Conservation (phyloP, 2,113 vertebrate species). For the Corvus moneduloides region DNA sequence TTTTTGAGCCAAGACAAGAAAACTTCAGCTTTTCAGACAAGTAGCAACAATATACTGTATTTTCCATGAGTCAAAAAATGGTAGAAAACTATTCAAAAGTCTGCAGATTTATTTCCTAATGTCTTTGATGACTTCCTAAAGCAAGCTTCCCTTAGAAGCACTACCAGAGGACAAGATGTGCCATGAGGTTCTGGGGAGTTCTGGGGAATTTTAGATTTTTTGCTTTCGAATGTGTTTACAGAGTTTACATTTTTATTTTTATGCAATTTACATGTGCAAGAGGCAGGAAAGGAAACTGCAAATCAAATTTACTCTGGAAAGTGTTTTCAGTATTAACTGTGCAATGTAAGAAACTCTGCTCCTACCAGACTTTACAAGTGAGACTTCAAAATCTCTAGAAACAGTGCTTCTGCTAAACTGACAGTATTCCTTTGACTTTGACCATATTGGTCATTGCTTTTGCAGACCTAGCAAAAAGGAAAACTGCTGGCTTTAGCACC, state of each 20-base stretch:
- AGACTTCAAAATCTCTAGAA: neutral
- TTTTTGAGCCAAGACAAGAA: neutral
- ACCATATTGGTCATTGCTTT: neutral
- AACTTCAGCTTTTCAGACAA: neutral
- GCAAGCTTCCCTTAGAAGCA: neutral
- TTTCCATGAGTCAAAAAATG: neutral
- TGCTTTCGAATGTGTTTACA: neutral
- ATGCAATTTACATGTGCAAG: neutral
- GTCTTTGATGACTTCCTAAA: neutral
- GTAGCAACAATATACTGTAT: neutral
- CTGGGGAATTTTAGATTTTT: neutral
- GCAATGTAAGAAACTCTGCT: neutral
- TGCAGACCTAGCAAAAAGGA: neutral
- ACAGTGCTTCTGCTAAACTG: neutral
- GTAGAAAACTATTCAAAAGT: neutral
- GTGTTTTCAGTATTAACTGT: neutral
- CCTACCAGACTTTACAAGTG: neutral
- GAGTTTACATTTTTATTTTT: neutral
- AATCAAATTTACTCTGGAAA: neutral
- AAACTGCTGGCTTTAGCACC: neutral
- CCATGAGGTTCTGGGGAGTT: neutral
- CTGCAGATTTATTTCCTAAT: neutral
- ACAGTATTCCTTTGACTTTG: neutral
- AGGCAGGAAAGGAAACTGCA: neutral
- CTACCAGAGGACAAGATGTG: neutral